Evolutionary conservation across 2,888 invertebrate genomes (phyloP), one percentile per base, ranked within the genome.

Genomic region (Diogma glabrata): DNA sequence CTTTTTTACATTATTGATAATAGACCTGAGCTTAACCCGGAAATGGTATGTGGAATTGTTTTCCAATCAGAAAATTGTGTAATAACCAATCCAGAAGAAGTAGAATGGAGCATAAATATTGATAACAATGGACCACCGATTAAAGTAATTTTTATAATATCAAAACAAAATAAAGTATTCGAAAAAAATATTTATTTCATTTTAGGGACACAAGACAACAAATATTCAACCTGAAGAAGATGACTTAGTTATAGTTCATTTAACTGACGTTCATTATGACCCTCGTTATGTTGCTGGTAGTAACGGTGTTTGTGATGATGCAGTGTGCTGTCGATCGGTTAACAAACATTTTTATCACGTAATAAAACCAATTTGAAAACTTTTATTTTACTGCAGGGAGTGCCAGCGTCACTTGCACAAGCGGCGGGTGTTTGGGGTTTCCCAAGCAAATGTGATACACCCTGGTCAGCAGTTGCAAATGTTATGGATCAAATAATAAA

Each of bases 351-450:
- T n/a, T n/a, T n/a, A n/a, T n/a, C n/a, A n/a, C n/a, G n/a, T n/a
- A n/a, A n/a, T n/a, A n/a, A n/a, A n/a, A n/a, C n/a, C n/a, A n/a
- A n/a, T n/a, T n/a, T n/a, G n/a, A n/a, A n/a, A n/a, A n/a, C n/a
- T n/a, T n/a, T n/a, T n/a, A n/a, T n/a, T n/a, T n/a, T n/a, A n/a
- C n/a, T n/a, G n/a, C n/a, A n/a, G n/a, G 54, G 54, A 16, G 43
- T 60, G 12, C 51, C 53, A 17, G 28, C 23, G 12, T 45, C 23
- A 45, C 51, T 43, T 0, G 55, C 54, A 5, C 57, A 57, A 20
- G 68, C 67, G 0, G 88, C 90, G 0, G 88, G 89, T 0, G 78
- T 72, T 59, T 91, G 88, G 87, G 90, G 90, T 2, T 85, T 87
- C 62, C 87, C 84, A 58, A 74, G 82, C 50, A 70, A 76, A 51